Percentiles rank a stretch among this genome's conserved stretches.
phyloP scores from a whole-genome alignment of 2,797 vertebrate species.

The Protonibea diacanthus region DNA sequence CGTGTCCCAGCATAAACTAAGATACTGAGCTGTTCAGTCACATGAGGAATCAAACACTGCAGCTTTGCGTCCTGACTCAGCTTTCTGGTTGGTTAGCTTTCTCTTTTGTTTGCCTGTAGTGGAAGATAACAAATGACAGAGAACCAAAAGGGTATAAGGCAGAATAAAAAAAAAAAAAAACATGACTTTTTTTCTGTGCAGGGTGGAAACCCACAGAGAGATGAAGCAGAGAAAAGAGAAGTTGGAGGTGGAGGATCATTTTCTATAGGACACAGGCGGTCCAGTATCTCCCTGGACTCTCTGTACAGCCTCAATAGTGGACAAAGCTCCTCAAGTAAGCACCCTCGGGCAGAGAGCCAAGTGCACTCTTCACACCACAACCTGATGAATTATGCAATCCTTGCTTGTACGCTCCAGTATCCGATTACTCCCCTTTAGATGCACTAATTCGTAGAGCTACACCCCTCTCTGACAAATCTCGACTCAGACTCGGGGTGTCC shows the following conservation, averaged over 20 bases:
- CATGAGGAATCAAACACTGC: conserved; percentile 61
- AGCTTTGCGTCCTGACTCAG: conserved; percentile 49
- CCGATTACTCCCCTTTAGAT: conserved; percentile 11
- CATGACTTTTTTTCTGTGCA: conserved; percentile 67
- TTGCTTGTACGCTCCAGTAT: conserved; percentile 4
- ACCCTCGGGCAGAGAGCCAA: conserved; percentile 31
- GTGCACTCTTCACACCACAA: conserved; percentile 20
- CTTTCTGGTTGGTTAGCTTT: conserved; percentile 42
- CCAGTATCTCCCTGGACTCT: conserved; percentile 92
- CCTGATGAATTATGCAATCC: conserved; percentile 42
- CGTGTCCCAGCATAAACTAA: conserved; percentile 48
- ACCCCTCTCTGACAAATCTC: conserved; percentile 2
- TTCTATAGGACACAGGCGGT: conserved; percentile 78
- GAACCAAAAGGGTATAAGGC: not conserved
- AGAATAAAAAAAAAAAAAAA: conserved; percentile 30
- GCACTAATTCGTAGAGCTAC: conserved; percentile 13
- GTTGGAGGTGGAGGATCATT: conserved; percentile 68
- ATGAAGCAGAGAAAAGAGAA: conserved; percentile 76
- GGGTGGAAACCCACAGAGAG: conserved; percentile 81
- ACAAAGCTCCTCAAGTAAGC: conserved; percentile 94
- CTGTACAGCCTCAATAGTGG: conserved; percentile 91
- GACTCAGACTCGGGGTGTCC: not conserved
- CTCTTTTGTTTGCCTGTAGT: conserved; percentile 44
- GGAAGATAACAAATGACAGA: conserved; percentile 22
- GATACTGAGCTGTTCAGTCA: conserved; percentile 65